Evolutionary conservation across 2,888 invertebrate species (phyloP).

Genomic region (Glyphotaelius pellucidus): DNA sequence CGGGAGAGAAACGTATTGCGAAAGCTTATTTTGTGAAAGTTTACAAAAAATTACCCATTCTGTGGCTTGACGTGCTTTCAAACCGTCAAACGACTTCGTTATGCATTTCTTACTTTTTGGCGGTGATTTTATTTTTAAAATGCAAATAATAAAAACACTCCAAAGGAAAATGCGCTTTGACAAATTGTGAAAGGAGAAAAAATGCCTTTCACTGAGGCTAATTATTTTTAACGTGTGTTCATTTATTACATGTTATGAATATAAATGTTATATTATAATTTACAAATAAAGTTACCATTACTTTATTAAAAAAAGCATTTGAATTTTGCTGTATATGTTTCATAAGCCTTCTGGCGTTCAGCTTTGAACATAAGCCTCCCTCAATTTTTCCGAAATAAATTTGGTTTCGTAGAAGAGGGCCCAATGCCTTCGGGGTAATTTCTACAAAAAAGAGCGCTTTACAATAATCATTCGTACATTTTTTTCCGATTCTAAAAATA

Average conservation of each 20-base stretch:
- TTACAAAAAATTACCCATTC: background rate
- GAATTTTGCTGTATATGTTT: too few species aligned
- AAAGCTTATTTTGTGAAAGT: conserved; percentile 28
- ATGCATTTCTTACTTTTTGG: background rate
- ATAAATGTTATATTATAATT: background rate
- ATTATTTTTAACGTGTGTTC: background rate
- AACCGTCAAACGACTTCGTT: background rate
- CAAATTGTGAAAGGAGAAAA: background rate
- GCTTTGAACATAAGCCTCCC: too few species aligned
- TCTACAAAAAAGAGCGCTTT: too few species aligned
- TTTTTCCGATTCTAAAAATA: too few species aligned
- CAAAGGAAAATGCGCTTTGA: background rate
- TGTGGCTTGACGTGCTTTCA: conserved; percentile 2
- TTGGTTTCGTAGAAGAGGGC: too few species aligned
- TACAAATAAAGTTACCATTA: background rate
- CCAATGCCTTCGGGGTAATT: too few species aligned
- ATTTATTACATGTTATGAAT: background rate
- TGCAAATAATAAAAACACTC: background rate
- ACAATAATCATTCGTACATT: too few species aligned
- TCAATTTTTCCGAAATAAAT: too few species aligned
- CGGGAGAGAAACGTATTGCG: background rate
- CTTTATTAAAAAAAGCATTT: too few species aligned
- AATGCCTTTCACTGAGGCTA: background rate
- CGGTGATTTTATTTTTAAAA: background rate
- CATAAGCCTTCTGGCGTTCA: too few species aligned